Evolutionary conservation across 2,888 invertebrate genomes (phyloP).

Genomic region (Drosophila eohydei): DNA sequence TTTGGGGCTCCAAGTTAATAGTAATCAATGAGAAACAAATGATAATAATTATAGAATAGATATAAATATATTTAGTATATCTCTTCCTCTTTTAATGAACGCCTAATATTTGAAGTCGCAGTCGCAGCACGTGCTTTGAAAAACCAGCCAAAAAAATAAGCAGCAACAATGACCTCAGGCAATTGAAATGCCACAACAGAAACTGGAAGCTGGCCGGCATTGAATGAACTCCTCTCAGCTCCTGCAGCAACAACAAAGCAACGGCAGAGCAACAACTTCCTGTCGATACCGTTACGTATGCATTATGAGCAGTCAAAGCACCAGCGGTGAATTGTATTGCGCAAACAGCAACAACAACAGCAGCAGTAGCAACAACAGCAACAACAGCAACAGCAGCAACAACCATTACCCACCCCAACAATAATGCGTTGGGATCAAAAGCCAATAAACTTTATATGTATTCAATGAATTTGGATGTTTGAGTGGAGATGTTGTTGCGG

Average conservation of each 20-base stretch:
- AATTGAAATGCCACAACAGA: conserved; percentile 17
- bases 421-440: conserved; percentile 77
- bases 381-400: conserved; percentile 29
- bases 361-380: conserved; percentile 25
- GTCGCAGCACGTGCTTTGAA: conserved; percentile 14
- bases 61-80: neutral
- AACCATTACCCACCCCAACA: conserved; percentile 83
- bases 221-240: conserved; percentile 58
- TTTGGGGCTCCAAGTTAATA: too few species aligned
- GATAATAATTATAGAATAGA: neutral
- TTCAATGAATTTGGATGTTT: conserved; percentile 59
- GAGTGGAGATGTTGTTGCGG: conserved; percentile 38
- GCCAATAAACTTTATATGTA: conserved; percentile 76
- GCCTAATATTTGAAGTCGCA: neutral
- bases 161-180: conserved; percentile 51
- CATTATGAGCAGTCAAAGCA: conserved; percentile 62
- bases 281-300: conserved; percentile 74
- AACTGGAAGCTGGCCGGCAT: conserved; percentile 52
- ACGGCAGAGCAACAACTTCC: conserved; percentile 54
- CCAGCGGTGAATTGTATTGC: conserved; percentile 47
- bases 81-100: neutral
- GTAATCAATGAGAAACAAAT: neutral
- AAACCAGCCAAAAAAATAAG: neutral
- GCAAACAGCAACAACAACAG: conserved; percentile 46
- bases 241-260: conserved; percentile 19